Base-by-base conservation (phyloP, 2,797 vertebrate genomes). In the Mormyrops attenuatus region DNA sequence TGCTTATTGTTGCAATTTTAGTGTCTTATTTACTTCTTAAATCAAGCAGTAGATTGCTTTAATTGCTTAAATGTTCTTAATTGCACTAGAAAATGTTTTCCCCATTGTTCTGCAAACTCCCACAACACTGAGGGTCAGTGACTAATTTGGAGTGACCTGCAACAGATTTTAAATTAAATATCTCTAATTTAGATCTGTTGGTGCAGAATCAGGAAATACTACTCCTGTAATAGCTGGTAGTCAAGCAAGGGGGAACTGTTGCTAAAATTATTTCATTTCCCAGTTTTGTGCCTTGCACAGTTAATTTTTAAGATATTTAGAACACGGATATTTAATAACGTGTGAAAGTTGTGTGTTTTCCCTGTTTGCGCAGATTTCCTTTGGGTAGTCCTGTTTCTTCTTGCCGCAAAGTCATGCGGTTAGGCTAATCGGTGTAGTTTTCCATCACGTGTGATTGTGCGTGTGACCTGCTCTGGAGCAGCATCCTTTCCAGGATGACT, bases 51-150 rank as follows among this genome's bases (percentile, higher is more conserved):
- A 22, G 69, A 20, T 63, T 88, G 38, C 38, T 88, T 20, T 77
- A 88, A 69, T 26, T 66, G 11, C n/a, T 34, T 22, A 88, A 88
- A 69, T 73, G 87, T 41, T 60, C 34, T 49, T 52, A 85, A 85
- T 50, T 26, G n/a, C 44, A 84, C 38, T 50, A 13, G 49, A 49
- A 49, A 30, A 22, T 85, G 49, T 49, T 26, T 85, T 85, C 38
- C 41, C 53, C 53, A 26, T 63, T 85, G 66, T 85, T 63, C 53
- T 85, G 53, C 20, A 85, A 47, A 85, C 52, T 41, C 8, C 5
- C 41, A 26, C 3, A 84, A 20, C 55, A 30, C 80, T 50, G 38
- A 30, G 38, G 88, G 55, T 55, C 52, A 89, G 15, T 44, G 17
- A 80, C 38, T 22, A 57, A 55, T 85, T 85, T 41, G 13, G 52